Evolutionary conservation across 2,888 invertebrate species (phyloP).

Genomic region (Erpobdella octoculata): DNA sequence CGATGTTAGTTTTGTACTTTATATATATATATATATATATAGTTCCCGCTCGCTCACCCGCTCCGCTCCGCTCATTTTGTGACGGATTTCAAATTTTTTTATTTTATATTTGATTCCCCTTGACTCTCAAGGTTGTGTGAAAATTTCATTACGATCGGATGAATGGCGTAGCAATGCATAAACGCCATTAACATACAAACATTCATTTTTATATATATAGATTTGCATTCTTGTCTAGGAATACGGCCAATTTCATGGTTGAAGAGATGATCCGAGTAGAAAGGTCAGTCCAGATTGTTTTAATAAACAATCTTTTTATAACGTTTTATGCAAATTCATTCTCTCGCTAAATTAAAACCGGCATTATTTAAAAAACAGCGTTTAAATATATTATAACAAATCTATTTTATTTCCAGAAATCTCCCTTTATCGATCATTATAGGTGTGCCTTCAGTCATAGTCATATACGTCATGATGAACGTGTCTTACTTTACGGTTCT

Average conservation of each 20-base stretch:
- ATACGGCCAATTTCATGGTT: constrained; percentile 36
- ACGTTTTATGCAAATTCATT: constrained; percentile 60
- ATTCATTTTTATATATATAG: background rate
- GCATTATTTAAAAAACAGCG: too few relatives aligned
- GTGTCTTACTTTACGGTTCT: constrained; percentile 77
- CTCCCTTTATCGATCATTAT: constrained; percentile 72
- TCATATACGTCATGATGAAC: constrained; percentile 74
- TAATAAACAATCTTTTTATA: constrained; percentile 82
- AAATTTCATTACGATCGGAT: too few relatives aligned
- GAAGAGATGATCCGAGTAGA: constrained; percentile 37
- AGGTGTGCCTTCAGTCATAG: constrained; percentile 72
- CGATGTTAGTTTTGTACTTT: too few relatives aligned
- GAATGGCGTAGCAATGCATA: too few relatives aligned
- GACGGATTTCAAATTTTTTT: background rate
- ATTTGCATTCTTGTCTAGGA: constrained; percentile 54
- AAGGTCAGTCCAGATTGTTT: constrained; percentile 71
- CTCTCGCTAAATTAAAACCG: background rate
- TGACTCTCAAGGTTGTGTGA: background rate
- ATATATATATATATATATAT: too few relatives aligned
- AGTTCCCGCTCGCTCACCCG: too few relatives aligned
- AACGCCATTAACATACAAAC: background rate
- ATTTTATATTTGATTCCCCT: background rate
- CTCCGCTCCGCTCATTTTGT: too few relatives aligned
- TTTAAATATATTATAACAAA: too few relatives aligned
- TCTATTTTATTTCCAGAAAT: constrained; percentile 58